Conservation (phyloP, 2,888 invertebrate genomes). For the Sphaeridia pumilis region DNA sequence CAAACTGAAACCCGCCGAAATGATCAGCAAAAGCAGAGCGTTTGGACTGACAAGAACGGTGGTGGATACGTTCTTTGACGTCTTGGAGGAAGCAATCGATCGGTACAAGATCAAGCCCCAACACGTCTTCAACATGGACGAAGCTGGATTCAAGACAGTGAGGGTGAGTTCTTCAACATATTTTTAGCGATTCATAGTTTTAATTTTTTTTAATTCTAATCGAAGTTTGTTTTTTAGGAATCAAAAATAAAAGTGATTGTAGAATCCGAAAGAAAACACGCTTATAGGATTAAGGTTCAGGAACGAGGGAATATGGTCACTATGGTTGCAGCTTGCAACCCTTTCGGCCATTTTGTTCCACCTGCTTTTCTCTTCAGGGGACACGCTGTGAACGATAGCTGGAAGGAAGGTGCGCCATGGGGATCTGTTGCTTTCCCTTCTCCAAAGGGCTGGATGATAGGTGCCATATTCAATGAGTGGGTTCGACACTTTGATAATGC, state of each 20-base stretch:
- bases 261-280: too few species aligned
- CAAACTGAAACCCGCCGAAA: neutral
- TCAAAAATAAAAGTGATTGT: too few species aligned
- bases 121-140: conserved; percentile 34
- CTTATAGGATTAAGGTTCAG: conserved; percentile 38
- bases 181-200: too few species aligned
- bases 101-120: conserved; percentile 21
- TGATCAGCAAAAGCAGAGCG: neutral
- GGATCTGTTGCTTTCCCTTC: neutral
- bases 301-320: conserved; percentile 38
- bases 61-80: conserved; percentile 33
- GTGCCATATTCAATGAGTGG: conserved; percentile 4
- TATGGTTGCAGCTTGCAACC: neutral
- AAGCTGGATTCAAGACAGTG: conserved; percentile 36
- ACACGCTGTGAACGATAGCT: too few species aligned
- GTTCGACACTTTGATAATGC: neutral
- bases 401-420: too few species aligned
- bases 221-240: too few species aligned
- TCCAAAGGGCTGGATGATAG: conserved; percentile 5
- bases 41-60: conserved; percentile 35
- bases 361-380: too few species aligned
- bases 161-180: conserved; percentile 1
- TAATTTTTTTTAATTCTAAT: too few species aligned
- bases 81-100: conserved; percentile 18
- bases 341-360: neutral